Percentiles rank a stretch among this genome's conserved stretches.
Conservation (phyloP, 2,797 vertebrate species). For the Anguilla anguilla region DNA sequence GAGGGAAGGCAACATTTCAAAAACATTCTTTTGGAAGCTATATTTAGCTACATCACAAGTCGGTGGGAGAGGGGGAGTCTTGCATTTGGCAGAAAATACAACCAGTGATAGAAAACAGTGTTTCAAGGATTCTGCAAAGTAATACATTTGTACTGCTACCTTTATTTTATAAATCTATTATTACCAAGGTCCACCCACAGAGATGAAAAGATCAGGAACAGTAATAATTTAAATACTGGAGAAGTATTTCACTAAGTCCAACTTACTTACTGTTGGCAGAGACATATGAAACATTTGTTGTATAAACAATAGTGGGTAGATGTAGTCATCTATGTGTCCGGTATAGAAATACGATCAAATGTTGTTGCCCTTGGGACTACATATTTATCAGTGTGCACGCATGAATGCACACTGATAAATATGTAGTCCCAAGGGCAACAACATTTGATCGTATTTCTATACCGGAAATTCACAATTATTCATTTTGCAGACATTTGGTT, state of each 20-base stretch:
- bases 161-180: background rate
- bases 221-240: background rate
- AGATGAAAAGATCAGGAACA: background rate
- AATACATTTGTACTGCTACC: background rate
- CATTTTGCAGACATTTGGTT: background rate
- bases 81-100: constrained; percentile 20
- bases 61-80: constrained; percentile 1
- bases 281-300: background rate
- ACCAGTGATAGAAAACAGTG: constrained; percentile 12
- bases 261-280: background rate
- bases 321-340: constrained; percentile 28
- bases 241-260: background rate
- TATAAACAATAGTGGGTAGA: background rate
- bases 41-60: constrained; percentile 29
- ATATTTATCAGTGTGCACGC: constrained; percentile 1
- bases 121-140: background rate
- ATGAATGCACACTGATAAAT: background rate
- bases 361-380: too few species aligned
- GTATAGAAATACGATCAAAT: too few species aligned
- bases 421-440: background rate
- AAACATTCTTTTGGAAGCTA: constrained; percentile 27
- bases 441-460: background rate
- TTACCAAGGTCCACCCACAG: background rate
- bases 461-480: background rate
- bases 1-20: constrained; percentile 20